Conservation (phyloP, 1,140 invertebrate species). For the Hetaerina americana region DNA sequence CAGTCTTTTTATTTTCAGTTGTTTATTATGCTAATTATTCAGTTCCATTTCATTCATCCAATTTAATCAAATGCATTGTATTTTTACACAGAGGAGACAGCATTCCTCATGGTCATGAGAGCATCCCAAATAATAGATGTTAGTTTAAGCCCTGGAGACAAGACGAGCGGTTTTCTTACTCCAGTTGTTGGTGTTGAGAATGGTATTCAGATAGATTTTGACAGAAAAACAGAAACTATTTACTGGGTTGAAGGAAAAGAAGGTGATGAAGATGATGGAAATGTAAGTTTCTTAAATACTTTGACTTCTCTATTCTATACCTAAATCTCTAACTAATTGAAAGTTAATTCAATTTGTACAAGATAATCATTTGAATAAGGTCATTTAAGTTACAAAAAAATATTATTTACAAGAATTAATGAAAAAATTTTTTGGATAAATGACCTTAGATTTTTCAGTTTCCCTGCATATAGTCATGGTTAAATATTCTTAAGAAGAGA, state of each 20-base stretch:
- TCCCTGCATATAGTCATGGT: too few relatives aligned
- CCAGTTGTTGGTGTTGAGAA: slow-evolving; percentile 84
- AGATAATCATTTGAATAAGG: too few relatives aligned
- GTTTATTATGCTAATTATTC: too few relatives aligned
- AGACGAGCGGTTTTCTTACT: slow-evolving; percentile 60
- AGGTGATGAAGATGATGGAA: slow-evolving; percentile 42
- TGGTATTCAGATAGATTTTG: slow-evolving; percentile 83
- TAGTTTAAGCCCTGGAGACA: slow-evolving; percentile 57
- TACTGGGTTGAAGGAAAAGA: slow-evolving; percentile 73
- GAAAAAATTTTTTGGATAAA: too few relatives aligned
- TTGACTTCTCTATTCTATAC: not conserved
- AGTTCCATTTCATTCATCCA: too few relatives aligned
- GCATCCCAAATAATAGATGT: slow-evolving; percentile 79
- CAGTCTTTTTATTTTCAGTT: too few relatives aligned
- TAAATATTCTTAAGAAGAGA: not conserved
- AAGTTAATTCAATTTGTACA: not conserved
- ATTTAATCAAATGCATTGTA: not conserved
- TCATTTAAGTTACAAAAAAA: too few relatives aligned
- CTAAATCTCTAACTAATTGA: not conserved
- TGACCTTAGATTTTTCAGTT: too few relatives aligned
- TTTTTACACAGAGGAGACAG: slow-evolving; percentile 51
- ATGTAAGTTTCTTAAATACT: slow-evolving; percentile 21
- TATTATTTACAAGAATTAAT: too few relatives aligned
- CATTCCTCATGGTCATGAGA: slow-evolving; percentile 84
- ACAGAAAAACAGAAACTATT: slow-evolving; percentile 64